These are phyloP conservation scores for Carcharodon carcharias DNA, from an alignment of 2,797 vertebrate species.

Conservation along the genomic window DNA sequence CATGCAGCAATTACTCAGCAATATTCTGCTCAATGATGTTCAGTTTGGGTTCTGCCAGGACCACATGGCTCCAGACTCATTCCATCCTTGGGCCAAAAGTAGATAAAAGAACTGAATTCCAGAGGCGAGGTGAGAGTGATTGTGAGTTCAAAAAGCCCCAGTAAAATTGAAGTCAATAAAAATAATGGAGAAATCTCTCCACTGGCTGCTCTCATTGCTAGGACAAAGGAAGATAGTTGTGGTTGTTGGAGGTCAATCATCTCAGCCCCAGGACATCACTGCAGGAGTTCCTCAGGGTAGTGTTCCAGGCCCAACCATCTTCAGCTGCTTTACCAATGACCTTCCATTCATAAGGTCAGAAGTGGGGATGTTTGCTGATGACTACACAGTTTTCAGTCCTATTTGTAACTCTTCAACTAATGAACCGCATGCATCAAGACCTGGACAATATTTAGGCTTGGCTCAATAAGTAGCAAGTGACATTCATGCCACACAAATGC, in stretches of 20 bases:
- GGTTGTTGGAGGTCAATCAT: background rate
- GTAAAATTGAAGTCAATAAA: too few species aligned
- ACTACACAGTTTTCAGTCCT: too few species aligned
- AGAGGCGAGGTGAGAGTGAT: background rate
- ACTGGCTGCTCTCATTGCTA: background rate
- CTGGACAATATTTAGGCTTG: background rate
- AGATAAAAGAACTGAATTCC: background rate
- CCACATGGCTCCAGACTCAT: background rate
- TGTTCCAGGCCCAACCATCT: background rate
- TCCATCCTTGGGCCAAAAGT: too few species aligned
- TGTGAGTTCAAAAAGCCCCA: background rate
- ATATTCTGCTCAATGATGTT: background rate
- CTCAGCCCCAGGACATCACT: background rate
- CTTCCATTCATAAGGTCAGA: background rate
- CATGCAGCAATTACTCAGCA: background rate
- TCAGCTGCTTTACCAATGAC: background rate
- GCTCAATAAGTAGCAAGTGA: background rate
- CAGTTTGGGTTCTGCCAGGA: background rate
- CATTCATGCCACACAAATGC: background rate
- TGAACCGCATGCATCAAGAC: background rate
- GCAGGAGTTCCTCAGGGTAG: background rate
- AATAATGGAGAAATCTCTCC: background rate
- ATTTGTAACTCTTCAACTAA: background rate
- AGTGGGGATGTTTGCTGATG: background rate
- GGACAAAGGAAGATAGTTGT: background rate